Percentiles rank a stretch among this genome's conserved stretches.
Conservation (phyloP, 2,113 vertebrate species). For the Aleadryas rufinucha region DNA sequence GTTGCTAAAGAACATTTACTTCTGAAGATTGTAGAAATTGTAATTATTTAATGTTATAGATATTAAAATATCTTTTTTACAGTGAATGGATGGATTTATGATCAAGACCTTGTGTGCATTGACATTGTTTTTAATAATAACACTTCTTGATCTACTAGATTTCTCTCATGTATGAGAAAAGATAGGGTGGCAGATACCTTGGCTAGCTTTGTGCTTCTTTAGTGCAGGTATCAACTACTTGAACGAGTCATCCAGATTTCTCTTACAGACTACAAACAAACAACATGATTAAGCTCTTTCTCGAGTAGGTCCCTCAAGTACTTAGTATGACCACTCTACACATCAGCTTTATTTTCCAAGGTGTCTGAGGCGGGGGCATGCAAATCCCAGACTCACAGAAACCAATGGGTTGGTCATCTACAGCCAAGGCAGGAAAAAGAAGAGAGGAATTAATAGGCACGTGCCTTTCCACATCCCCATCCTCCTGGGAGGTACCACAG, state of each 20-base stretch:
- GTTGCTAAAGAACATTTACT: neutral
- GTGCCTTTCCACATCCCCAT: fast-evolving
- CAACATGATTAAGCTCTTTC: neutral
- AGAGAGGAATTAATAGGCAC: neutral
- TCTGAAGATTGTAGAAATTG: neutral
- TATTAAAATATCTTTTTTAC: neutral
- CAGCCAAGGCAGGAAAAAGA: neutral
- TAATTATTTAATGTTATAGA: neutral
- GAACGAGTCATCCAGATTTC: neutral
- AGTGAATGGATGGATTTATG: neutral
- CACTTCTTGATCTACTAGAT: neutral
- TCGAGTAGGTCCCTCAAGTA: neutral
- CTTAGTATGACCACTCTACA: neutral
- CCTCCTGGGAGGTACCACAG: neutral
- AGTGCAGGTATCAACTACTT: neutral
- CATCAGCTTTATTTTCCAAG: neutral
- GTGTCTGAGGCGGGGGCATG: neutral
- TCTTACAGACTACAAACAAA: neutral
- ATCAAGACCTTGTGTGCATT: neutral
- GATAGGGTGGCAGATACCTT: neutral
- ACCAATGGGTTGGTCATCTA: neutral
- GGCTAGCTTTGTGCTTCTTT: neutral
- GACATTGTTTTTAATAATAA: neutral
- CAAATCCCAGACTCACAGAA: neutral
- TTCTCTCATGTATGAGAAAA: neutral